Evolutionary conservation across 2,797 vertebrate genomes (phyloP).

Genomic region (Notamacropus eugenii): DNA sequence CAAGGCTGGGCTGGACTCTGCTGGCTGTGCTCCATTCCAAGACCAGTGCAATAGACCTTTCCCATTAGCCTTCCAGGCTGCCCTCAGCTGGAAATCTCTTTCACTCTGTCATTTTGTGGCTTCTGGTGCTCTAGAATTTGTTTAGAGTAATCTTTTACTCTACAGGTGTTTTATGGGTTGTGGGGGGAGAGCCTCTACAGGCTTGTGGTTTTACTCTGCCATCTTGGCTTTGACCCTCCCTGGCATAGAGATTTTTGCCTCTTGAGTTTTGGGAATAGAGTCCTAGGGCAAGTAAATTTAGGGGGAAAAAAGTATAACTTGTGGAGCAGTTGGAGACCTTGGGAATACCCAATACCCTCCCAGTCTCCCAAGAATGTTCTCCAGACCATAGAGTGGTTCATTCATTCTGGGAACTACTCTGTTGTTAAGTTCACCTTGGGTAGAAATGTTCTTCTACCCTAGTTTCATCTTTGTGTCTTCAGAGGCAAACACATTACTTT

Average conservation of each 20-base stretch:
- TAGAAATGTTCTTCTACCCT: neutral
- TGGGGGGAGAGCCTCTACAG: too few relatives aligned
- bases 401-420: neutral
- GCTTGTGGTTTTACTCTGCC: too few relatives aligned
- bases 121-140: too few relatives aligned
- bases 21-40: too few relatives aligned
- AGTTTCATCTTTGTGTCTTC: neutral
- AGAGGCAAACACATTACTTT: neutral
- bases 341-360: neutral
- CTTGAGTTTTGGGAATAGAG: neutral
- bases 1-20: too few relatives aligned
- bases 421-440: fast-evolving
- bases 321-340: fast-evolving
- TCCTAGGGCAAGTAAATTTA: neutral
- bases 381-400: fast-evolving
- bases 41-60: too few relatives aligned
- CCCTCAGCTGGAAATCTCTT: too few relatives aligned
- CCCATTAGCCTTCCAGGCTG: too few relatives aligned
- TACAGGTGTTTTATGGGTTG: too few relatives aligned
- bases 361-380: neutral
- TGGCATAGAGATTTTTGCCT: neutral
- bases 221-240: too few relatives aligned
- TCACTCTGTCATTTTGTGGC: too few relatives aligned
- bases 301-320: neutral
- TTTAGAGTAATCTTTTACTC: too few relatives aligned